These are phyloP conservation scores for Mormyrus hasselquistii DNA, from an alignment of 2,797 vertebrate genomes.

Conservation along the genomic window DNA sequence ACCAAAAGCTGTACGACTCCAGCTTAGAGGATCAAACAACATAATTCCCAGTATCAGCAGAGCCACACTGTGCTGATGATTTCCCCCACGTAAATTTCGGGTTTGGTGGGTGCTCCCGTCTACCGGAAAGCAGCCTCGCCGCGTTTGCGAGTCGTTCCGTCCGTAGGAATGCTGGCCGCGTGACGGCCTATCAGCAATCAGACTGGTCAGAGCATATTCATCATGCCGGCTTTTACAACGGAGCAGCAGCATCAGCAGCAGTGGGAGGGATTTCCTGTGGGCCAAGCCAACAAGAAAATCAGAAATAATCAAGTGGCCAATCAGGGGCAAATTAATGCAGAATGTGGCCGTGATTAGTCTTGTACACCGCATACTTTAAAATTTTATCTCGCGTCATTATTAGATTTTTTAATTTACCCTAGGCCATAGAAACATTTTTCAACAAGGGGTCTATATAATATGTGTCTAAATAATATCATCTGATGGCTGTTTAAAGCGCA, in stretches of 20 bases:
- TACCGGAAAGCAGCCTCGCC: not conserved
- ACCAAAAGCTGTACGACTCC: not conserved
- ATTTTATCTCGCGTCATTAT: not conserved
- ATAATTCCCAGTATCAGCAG: not conserved
- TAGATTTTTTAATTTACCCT: not conserved
- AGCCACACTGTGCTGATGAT: not conserved
- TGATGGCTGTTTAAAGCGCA: not conserved
- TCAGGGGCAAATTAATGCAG: not conserved
- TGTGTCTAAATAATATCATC: not conserved
- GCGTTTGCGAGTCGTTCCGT: not conserved
- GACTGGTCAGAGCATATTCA: not conserved
- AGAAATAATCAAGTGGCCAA: not conserved
- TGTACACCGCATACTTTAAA: not conserved
- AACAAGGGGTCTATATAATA: not conserved
- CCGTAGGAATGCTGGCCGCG: not conserved
- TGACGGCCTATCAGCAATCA: not conserved
- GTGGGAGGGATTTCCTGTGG: not conserved
- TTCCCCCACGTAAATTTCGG: not conserved
- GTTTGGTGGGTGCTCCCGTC: not conserved
- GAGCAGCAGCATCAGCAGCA: not conserved
- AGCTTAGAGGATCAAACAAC: not conserved
- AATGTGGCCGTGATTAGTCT: not conserved
- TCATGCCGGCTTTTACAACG: not conserved
- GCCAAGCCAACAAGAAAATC: not conserved
- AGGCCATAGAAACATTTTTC: not conserved